Base-by-base conservation (phyloP, 2,113 vertebrate species). In the Pluvialis apricaria region DNA sequence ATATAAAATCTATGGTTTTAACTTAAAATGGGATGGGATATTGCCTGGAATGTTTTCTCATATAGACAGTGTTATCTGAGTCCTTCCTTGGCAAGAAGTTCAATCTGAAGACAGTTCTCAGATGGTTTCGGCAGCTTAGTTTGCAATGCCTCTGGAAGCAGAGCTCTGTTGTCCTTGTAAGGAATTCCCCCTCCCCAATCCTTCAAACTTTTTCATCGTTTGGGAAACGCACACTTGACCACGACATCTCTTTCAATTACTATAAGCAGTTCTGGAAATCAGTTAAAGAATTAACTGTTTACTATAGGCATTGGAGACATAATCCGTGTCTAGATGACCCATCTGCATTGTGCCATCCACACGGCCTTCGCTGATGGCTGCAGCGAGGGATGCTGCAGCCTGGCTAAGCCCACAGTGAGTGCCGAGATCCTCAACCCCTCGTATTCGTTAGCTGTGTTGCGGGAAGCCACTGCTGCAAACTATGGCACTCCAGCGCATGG, bases 1-100 rank as follows among this genome's bases (percentile, higher is more conserved):
- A 91, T 75, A 73, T 6, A 80, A 92, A 94, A 91, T 54, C 64
- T 51, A 82, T 66, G 51, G n/a, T 81, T 97, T 88, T 77, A 92
- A 61, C 73, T 80, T 89, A 82, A 95, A 92, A 91, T 78, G 45
- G 38, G 92, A 87, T 55, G 58, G 89, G 87, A 88, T 95, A 90
- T 73, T 94, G 89, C 75, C 75, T 92, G 84, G 84, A 94, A 96
- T 88, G 44, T 90, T 94, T 92, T 95, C 72, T 95, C 82, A 93
- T 90, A 90, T 78, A 92, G 84, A 29, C 75, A 60, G 93, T 81
- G 95, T 85, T 96, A 92, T 89, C 87, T 92, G 96, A 97, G 92
- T 94, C 75, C 66, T 92, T 86, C 66, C 75, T 95, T 95, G 94
- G 91, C 93, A 96, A 93, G 89, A 82, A 94, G 82, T 95, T 93